Evolutionary conservation across 2,797 vertebrate species (phyloP), one percentile per base, ranked within the genome.

Genomic region (Peromyscus eremicus): DNA sequence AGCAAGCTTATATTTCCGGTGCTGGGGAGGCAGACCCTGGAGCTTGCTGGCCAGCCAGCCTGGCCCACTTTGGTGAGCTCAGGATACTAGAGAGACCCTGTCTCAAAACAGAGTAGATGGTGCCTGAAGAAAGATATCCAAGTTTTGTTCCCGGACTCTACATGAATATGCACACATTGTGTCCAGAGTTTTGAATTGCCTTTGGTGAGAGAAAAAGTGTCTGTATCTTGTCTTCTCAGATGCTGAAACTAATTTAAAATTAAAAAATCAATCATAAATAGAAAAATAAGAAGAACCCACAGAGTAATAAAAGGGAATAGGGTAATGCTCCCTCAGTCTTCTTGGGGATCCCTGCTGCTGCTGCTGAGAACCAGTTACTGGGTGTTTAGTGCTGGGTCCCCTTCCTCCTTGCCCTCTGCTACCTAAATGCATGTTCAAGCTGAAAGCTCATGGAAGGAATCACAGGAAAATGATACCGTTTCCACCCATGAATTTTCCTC

Each of bases 401-500:
- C 32, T 60, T 55, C 16, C 46, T 79, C 2, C 43, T 9, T 57
- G 11, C 16, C 32, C n/a, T 91, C 81, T 6, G 37, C 75, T 71
- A 12, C 49, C 76, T 75, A 91, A 52, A 85, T 16, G 66, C 83
- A 89, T 92, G 64, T 76, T 80, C 89, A 93, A 66, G 37, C 71
- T 85, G 70, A 77, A 94, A 91, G 77, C 46, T 19, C 5, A 9
- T 0, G 0, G 43, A 73, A 96, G 46, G 32, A 84, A 71, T 32
- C 66, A 34, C n/a, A 70, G 21, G 71, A 94, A 94, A 96, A 96
- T 95, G 60, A 93, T 70, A 71, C 2, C 0, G 29, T 80, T 94
- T 95, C 84, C 92, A 80, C 84, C 83, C 55, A 68, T 75, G 85
- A 85, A 85, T 91, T 94, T 93, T 90, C 85, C 84, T 88, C 76